These are phyloP conservation scores for Aegithalos caudatus DNA, from an alignment of 2,113 vertebrate genomes.

Conservation along the genomic window DNA sequence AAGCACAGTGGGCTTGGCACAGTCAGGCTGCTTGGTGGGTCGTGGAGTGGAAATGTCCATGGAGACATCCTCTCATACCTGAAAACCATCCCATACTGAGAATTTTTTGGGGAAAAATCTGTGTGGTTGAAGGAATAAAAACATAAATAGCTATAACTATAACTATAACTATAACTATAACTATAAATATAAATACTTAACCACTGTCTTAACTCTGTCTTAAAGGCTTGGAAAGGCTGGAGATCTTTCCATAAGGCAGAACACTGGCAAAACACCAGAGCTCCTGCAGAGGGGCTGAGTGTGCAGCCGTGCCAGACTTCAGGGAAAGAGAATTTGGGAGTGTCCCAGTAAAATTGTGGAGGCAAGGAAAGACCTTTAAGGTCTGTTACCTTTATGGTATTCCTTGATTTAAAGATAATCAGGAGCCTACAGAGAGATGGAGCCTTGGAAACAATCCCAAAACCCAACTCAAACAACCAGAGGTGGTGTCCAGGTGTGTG, in stretches of 20 bases:
- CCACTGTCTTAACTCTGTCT: neutral
- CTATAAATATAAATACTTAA: neutral
- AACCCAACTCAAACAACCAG: neutral
- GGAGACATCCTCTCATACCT: rapidly evolving
- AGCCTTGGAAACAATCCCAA: neutral
- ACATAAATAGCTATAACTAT: neutral
- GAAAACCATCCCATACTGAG: neutral
- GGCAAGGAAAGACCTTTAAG: neutral
- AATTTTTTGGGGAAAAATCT: neutral
- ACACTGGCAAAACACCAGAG: neutral
- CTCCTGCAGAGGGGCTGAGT: neutral
- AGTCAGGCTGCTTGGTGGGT: neutral
- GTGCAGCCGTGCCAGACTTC: neutral
- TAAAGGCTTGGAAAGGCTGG: neutral
- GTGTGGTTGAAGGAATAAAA: neutral
- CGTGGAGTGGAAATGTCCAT: neutral
- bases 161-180: neutral
- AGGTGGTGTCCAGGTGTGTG: neutral
- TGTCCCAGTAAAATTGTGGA: rapidly evolving
- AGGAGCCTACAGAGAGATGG: rapidly evolving
- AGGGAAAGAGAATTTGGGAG: neutral
- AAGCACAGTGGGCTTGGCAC: neutral
- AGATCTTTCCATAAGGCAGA: neutral
- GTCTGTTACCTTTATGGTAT: neutral
- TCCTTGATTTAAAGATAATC: neutral